These are phyloP conservation scores for Heterotis niloticus DNA, from an alignment of 2,113 vertebrate genomes.

Conservation along the genomic window DNA sequence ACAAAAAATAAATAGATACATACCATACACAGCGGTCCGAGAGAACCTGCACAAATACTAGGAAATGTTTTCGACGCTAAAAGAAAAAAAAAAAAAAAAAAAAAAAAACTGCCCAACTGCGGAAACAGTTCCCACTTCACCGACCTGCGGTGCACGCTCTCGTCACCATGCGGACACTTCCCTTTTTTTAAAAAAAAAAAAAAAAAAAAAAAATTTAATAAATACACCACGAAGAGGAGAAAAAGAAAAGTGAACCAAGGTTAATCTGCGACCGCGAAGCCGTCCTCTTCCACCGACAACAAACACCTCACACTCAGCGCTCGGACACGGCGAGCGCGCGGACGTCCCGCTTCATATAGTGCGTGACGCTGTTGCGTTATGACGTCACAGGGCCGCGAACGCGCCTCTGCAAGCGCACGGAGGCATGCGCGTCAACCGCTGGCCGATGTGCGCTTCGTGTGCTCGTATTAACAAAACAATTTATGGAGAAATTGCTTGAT, in stretches of 20 bases:
- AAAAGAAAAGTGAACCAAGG: neutral
- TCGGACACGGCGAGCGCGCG: neutral
- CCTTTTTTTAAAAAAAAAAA: conserved; percentile 7
- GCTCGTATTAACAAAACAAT: no score
- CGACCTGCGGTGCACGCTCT: conserved; percentile 14
- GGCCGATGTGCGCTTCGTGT: neutral
- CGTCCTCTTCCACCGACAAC: neutral
- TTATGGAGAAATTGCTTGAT: no score
- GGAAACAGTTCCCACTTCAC: conserved; percentile 24
- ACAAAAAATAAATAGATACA: no score
- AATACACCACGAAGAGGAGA: no score
- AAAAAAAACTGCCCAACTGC: conserved; percentile 16
- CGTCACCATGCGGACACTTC: neutral
- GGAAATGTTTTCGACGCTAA: conserved; percentile 25
- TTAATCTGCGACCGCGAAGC: neutral
- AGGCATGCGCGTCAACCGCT: neutral
- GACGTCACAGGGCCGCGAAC: conserved; percentile 30
- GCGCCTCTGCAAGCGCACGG: conserved; percentile 21
- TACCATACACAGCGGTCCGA: conserved; percentile 22
- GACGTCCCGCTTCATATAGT: conserved; percentile 35
- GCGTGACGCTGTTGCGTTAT: conserved; percentile 34
- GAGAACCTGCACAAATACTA: conserved; percentile 42
- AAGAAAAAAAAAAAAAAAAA: conserved; percentile 27
- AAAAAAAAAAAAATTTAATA: neutral
- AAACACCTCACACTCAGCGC: neutral